A percentile compares a stretch with the other conserved stretches of the same genome.
phyloP scores from a whole-genome alignment of 2,888 invertebrate species.

The Homarus gammarus region DNA sequence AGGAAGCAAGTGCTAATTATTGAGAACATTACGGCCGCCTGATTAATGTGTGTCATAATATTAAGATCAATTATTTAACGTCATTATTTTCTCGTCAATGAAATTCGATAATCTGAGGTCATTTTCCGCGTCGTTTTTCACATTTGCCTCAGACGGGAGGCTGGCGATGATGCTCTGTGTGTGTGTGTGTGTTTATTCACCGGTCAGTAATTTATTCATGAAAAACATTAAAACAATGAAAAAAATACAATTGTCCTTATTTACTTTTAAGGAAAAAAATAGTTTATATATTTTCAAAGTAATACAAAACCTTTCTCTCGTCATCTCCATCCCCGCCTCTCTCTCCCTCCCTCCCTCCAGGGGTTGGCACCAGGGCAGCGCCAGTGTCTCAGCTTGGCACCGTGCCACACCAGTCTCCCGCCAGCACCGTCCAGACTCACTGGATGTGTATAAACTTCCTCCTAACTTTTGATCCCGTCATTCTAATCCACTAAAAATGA shows the following conservation, averaged over 20 bases:
- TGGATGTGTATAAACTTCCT: slow-evolving; percentile 29
- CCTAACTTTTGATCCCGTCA: slow-evolving; percentile 28
- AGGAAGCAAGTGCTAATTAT: neutral
- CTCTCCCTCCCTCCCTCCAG: neutral
- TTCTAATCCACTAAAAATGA: slow-evolving; percentile 3
- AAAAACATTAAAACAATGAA: too few relatives aligned
- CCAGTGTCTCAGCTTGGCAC: slow-evolving; percentile 6
- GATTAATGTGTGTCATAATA: neutral
- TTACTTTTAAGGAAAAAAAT: too few relatives aligned
- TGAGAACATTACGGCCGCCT: neutral
- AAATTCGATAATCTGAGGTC: slow-evolving; percentile 22
- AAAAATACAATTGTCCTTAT: too few relatives aligned
- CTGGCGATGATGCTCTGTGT: neutral
- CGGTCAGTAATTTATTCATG: too few relatives aligned
- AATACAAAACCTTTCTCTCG: neutral
- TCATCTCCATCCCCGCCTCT: neutral
- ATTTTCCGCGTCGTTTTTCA: slow-evolving; percentile 21
- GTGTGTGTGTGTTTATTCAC: neutral
- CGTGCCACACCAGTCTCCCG: neutral
- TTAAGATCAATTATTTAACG: slow-evolving; percentile 1
- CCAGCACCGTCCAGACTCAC: slow-evolving; percentile 16
- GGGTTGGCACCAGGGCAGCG: neutral
- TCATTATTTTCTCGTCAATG: slow-evolving; percentile 30
- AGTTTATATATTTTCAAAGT: too few relatives aligned
- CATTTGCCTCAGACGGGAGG: neutral